Conservation (phyloP, 1,140 invertebrate species). For the Hestina assimilis region DNA sequence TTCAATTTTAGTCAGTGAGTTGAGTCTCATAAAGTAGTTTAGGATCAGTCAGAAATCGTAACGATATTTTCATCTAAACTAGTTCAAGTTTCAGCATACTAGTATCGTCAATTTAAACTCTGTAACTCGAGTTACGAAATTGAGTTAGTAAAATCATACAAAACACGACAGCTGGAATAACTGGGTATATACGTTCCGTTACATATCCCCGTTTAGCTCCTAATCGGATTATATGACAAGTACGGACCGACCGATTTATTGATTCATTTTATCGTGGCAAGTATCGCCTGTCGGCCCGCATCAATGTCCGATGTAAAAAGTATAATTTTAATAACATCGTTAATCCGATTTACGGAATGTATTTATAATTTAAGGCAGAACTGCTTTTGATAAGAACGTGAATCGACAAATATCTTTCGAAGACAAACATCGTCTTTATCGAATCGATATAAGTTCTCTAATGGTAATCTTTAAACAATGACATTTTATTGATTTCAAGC, state of each 20-base stretch:
- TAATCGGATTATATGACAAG: conserved; percentile 71
- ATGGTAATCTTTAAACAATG: not conserved
- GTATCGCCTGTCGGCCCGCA: conserved; percentile 45
- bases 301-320: conserved; percentile 41
- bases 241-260: conserved; percentile 53
- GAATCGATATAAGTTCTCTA: not conserved
- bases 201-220: conserved; percentile 53
- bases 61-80: too few relatives aligned
- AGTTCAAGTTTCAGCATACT: too few relatives aligned
- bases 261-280: conserved; percentile 58
- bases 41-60: too few relatives aligned
- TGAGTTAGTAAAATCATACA: conserved; percentile 34
- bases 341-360: conserved; percentile 46
- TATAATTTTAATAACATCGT: conserved; percentile 50
- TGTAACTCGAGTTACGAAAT: conserved; percentile 25
- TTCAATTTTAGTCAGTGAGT: too few relatives aligned
- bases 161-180: conserved; percentile 39
- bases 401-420: conserved; percentile 8
- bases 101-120: conserved; percentile 9
- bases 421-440: conserved; percentile 11
- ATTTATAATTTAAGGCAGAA: conserved; percentile 32
- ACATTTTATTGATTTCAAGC: not conserved
- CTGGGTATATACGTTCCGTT: conserved; percentile 46
- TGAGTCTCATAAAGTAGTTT: too few relatives aligned
- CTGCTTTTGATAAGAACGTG: conserved; percentile 15